Evolutionary conservation across 2,797 vertebrate genomes (phyloP).

Genomic region (Anguilla megastoma): DNA sequence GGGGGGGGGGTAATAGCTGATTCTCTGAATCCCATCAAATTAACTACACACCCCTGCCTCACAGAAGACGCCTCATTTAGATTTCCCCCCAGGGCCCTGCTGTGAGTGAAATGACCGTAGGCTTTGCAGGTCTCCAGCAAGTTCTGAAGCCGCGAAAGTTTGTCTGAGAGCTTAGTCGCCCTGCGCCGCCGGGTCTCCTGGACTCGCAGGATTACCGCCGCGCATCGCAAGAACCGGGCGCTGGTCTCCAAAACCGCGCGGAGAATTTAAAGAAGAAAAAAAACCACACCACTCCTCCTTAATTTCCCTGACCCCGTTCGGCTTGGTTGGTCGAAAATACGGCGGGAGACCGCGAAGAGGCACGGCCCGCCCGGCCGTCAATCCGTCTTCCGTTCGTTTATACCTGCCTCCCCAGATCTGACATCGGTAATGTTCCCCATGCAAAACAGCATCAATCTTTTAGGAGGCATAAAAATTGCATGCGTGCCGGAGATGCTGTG

Average conservation of each 20-base stretch:
- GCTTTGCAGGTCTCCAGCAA: not conserved
- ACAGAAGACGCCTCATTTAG: not conserved
- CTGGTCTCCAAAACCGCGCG: not conserved
- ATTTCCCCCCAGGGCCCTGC: not conserved
- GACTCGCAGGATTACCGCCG: not conserved
- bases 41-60: not conserved
- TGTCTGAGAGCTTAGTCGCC: not conserved
- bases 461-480: slow-evolving; percentile 8
- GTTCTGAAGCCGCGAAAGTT: slow-evolving; percentile 10
- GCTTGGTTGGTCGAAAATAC: not conserved
- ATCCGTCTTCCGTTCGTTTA: slow-evolving; percentile 13
- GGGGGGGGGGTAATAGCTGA: not conserved
- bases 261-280: not conserved
- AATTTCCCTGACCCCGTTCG: not conserved
- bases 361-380: not conserved
- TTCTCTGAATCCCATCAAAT: slow-evolving; percentile 3
- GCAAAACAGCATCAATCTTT: slow-evolving; percentile 30
- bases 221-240: not conserved
- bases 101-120: not conserved
- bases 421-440: slow-evolving; percentile 11
- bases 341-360: not conserved
- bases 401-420: slow-evolving; percentile 2
- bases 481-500: not conserved
- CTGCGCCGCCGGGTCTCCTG: not conserved
- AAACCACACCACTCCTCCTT: not conserved